These are phyloP conservation scores for Peromyscus polionotus DNA, from an alignment of 2,113 vertebrate species.

Conservation along the genomic window DNA sequence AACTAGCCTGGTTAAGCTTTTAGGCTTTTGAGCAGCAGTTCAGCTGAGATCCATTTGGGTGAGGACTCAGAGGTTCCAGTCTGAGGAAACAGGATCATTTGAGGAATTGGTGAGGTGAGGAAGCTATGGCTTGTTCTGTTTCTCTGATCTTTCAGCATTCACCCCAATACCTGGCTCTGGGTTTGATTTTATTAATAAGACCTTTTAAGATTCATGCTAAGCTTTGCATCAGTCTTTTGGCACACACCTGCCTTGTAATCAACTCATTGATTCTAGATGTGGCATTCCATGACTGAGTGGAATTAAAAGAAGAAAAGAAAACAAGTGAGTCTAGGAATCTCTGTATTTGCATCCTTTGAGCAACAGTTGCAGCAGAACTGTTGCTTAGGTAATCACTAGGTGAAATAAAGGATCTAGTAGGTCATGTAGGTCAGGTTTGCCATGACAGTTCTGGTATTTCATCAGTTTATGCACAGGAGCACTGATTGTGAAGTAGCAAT, in stretches of 20 bases:
- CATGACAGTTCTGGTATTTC: neutral
- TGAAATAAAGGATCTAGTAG: neutral
- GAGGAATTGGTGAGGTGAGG: too few species aligned
- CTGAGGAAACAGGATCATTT: too few species aligned
- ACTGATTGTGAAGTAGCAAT: neutral
- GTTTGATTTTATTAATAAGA: too few species aligned
- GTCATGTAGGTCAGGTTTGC: neutral
- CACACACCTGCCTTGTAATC: neutral
- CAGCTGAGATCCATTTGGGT: too few species aligned
- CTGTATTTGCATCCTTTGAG: neutral
- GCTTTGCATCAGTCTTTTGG: neutral
- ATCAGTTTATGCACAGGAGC: neutral
- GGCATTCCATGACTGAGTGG: neutral
- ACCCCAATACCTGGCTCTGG: too few species aligned
- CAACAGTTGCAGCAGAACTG: neutral
- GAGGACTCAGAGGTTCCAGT: too few species aligned
- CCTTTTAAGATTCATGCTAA: too few species aligned
- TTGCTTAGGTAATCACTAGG: neutral
- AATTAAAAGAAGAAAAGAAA: neutral
- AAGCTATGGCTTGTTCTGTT: too few species aligned
- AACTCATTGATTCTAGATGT: neutral
- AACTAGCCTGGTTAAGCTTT: too few species aligned
- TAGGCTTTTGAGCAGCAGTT: too few species aligned
- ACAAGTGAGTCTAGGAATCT: neutral
- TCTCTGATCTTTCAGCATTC: too few species aligned